Evolutionary conservation across 1,140 invertebrate genomes (phyloP), one percentile per base, ranked within the genome.

Genomic region (Megalonaias nervosa): DNA sequence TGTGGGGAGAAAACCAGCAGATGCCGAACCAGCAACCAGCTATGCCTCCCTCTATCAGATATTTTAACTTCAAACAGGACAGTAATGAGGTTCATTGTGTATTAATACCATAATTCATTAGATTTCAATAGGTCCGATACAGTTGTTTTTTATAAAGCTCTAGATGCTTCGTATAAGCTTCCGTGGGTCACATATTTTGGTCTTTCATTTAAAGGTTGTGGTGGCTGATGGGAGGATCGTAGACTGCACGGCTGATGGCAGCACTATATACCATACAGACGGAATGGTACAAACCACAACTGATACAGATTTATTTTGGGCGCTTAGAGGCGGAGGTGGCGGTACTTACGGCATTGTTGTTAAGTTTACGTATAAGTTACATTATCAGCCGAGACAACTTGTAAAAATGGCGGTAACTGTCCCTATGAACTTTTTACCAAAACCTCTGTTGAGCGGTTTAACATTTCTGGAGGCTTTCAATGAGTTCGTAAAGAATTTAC

Each of bases 281-380:
- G 23, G 78, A 17, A 15, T 13, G 13, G 67, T 31, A 19, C 26
- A 56, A 6, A 12, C 31, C 1, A 62, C 61, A 1, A 16, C n/a
- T n/a, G 73, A 85, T 59, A 59, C 84, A 15, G 81, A 84, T 26
- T 69, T 88, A 15, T 87, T 88, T 61, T 86, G 85, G 82, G 85
- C 86, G 19, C 23, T 88, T 3, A 19, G 81, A 61, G 86, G 86
- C 5, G 85, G 85, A 17, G 86, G 86, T 23, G 83, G 84, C 26
- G 82, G 83, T 13, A 84, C 82, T 1, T 86, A 81, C 72, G 86
- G 84, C 1, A 76, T 86, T 19, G 76, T 81, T 11, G 72, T 79
- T 4, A 66, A 70, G 66, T 79, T 83, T 58, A 79, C 77, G 9
- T 83, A 81, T 74, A 75, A 74, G 59, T 75, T 86, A 0, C 82